These are phyloP conservation scores for Apostichopus japonicus DNA, from an alignment of 35 echinoderm and acorn worm genomes.

Conservation along the genomic window DNA sequence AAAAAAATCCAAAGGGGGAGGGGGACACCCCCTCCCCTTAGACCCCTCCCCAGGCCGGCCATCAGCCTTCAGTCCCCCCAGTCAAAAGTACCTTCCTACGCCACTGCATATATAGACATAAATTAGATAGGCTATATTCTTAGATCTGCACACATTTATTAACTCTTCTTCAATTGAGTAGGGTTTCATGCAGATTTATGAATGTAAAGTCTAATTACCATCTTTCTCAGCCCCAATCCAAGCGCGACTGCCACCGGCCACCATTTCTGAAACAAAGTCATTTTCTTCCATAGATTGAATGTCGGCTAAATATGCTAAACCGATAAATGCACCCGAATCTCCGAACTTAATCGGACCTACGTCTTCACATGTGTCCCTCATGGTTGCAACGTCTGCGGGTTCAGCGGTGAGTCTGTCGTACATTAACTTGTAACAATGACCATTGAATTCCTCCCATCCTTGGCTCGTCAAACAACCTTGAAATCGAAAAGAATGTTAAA, in stretches of 20 bases:
- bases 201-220: background rate
- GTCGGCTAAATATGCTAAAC: background rate
- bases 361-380: background rate
- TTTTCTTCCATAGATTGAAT: constrained; percentile 5
- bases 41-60: too few relatives aligned
- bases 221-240: background rate
- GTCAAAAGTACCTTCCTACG: too few relatives aligned
- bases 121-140: too few relatives aligned
- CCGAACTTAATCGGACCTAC: background rate
- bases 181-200: too few relatives aligned
- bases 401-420: background rate
- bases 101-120: too few relatives aligned
- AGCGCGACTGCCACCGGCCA: background rate
- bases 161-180: too few relatives aligned
- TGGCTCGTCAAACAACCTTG: background rate
- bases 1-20: too few relatives aligned
- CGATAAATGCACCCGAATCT: background rate
- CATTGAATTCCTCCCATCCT: constrained; percentile 23
- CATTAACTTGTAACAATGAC: constrained; percentile 19
- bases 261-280: background rate
- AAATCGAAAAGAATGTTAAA: too few relatives aligned
- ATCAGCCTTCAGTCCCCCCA: too few relatives aligned
- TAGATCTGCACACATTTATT: too few relatives aligned
- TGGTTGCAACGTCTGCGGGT: background rate
- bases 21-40: too few relatives aligned